Base-by-base conservation (phyloP, 2,797 vertebrate genomes). In the Danio albolineatus region DNA sequence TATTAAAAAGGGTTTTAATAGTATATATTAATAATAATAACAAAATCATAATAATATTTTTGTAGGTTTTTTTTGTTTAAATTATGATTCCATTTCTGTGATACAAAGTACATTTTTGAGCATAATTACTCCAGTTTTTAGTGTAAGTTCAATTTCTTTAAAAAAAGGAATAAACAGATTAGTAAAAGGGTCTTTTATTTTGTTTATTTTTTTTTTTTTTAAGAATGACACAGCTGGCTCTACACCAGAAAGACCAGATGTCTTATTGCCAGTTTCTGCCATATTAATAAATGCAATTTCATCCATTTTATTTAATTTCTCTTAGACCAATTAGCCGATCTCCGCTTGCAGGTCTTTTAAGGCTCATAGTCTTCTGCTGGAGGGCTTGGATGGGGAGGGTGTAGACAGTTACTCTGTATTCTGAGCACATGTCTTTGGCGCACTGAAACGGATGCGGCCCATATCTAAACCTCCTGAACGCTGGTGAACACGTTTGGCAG, bases 381-480 rank as follows among this genome's bases (percentile, higher is more conserved):
- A 38, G 49, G 69, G 10, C 12, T 8, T 44, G 38, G 38, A 53
- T 19, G 17, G 65, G 53, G 62, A 41, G 38, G 28, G 56, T 43
- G 9, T 13, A 49, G 46, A 74, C n/a, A 19, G 17, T 65, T 36
- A 38, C 60, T 90, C 80, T 86, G 86, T 91, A 87, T 89, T 90
- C 84, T 43, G 66, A 83, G 86, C 89, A 88, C 88, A 82, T 59
- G 70, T 57, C 84, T 85, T 79, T 90, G 80, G 86, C 76, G 19
- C 86, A 78, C 75, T 78, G 76, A 86, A 73, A 84, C 77, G 71
- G 84, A 88, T 77, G 69, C 75, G 75, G 76, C 62, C 56, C 66
- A 7, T 78, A 28, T 69, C 57, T 53, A 69, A 7, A 36, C 64
- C 28, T n/a, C 21, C 7, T 53, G 38, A 54, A 65, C 54, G 61